Percentiles rank a stretch among this genome's conserved stretches.
Conservation (phyloP, 2,888 invertebrate species). For the Lymantria dispar region DNA sequence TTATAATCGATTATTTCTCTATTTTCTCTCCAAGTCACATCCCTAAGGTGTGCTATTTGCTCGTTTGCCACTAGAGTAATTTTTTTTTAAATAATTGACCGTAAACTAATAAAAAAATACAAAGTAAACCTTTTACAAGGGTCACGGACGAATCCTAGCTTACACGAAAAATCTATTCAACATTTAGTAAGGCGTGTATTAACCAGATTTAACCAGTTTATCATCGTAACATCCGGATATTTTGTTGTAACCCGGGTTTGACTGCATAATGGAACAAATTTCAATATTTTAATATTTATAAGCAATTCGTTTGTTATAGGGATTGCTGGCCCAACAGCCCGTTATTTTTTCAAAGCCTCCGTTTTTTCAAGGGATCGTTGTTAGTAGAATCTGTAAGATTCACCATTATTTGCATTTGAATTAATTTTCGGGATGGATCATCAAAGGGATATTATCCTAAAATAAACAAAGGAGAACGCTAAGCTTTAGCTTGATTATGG, state of each 20-base stretch:
- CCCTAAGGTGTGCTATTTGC: too few relatives aligned
- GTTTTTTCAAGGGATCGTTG: conserved; percentile 14
- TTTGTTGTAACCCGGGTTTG: conserved; percentile 61
- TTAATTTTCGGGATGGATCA: conserved; percentile 18
- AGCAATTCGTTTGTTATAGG: conserved; percentile 58
- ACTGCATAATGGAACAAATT: conserved; percentile 65
- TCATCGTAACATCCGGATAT: conserved; percentile 51
- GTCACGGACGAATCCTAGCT: conserved; percentile 9
- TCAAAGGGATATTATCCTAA: conserved; percentile 20
- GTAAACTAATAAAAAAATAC: too few relatives aligned
- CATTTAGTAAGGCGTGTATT: conserved; percentile 31
- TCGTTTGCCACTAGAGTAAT: too few relatives aligned
- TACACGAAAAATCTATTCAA: conserved; percentile 20
- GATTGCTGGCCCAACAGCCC: conserved; percentile 22
- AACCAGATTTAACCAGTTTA: conserved; percentile 55
- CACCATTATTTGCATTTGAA: conserved; percentile 28
- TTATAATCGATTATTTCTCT: too few relatives aligned
- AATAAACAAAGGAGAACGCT: conserved; percentile 12
- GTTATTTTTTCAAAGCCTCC: conserved; percentile 23
- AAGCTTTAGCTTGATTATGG: conserved; percentile 1
- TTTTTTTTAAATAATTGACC: too few relatives aligned
- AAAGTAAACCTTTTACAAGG: background rate
- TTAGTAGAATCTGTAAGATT: conserved; percentile 25
- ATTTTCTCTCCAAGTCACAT: too few relatives aligned
- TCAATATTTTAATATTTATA: conserved; percentile 74